Base-by-base conservation (phyloP, 2,113 vertebrate species). In the Dicentrarchus labrax region DNA sequence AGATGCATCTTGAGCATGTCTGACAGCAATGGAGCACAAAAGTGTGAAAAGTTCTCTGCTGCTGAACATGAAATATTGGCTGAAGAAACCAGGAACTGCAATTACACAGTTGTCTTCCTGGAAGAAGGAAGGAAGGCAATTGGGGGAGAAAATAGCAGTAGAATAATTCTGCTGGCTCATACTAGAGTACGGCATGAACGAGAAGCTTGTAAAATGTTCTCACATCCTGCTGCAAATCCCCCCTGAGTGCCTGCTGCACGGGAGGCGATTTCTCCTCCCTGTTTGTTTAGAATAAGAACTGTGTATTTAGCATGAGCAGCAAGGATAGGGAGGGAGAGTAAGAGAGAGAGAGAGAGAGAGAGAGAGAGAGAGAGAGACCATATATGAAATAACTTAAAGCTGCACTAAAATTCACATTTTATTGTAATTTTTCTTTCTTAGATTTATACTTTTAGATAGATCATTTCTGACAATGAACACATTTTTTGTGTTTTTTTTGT, bases 171-270 rank as follows among this genome's bases (percentile, higher is more conserved):
- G 38, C 17, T 5, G 3, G 47, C 43, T 56, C 51, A 48, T 8
- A 39, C 19, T 17, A 45, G 47, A 17, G 47, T 41, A 53, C 43
- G 21, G 48, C 36, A 54, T 62, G 47, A 75, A n/a, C 41, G 57
- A 45, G 41, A 24, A n/a, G 54, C 53, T n/a, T 47, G 59, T 56
- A 57, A 81, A 41, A 53, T 66, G 30, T 72, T 65, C 24, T 62
- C 59, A 48, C 30, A 47, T 38, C 39, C 21, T 59, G 64, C 21
- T 65, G 41, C 41, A 66, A 48, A 56, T 62, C 39, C 22, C 22
- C 61, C 5, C 41, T 16, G 17, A 70, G 39, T 16, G 39, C 2
- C 30, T 48, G 22, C n/a, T 62, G 38, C 62, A 64, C 17, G 19
- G 51, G 30, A 50, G 30, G 11, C 15, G 39, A 50, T 21, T 62